Evolutionary conservation across 2,797 vertebrate species (phyloP).

Genomic region (Podarcis lilfordi): DNA sequence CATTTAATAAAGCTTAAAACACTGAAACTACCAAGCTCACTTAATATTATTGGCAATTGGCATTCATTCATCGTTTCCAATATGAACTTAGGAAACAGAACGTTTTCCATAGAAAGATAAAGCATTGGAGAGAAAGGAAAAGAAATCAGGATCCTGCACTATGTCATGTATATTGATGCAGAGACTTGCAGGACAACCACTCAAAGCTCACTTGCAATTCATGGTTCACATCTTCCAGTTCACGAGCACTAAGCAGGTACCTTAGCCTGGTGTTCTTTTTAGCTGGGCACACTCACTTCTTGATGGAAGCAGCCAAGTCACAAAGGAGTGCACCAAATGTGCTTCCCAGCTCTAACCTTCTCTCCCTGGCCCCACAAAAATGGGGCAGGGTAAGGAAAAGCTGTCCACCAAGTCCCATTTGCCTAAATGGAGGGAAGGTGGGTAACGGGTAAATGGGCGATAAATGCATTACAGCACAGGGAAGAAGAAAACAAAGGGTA

Average conservation of each 20-base stretch:
- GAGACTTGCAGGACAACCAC: not conserved
- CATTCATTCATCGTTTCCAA: not conserved
- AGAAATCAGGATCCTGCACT: not conserved
- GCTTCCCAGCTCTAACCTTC: not conserved
- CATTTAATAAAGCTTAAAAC: too few species aligned
- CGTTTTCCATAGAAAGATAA: too few species aligned
- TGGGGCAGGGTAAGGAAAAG: too few species aligned
- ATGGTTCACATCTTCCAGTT: not conserved
- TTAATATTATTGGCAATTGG: not conserved
- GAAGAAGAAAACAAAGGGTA: not conserved
- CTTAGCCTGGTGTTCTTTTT: not conserved
- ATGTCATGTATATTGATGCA: not conserved
- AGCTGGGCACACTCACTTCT: not conserved
- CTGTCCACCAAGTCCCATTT: not conserved
- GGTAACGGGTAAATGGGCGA: not conserved
- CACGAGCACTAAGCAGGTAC: not conserved
- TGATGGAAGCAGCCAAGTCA: not conserved
- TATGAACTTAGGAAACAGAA: not conserved
- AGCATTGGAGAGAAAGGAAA: not conserved
- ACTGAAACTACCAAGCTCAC: not conserved
- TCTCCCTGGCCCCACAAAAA: not conserved
- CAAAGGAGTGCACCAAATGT: not conserved
- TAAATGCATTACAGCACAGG: not conserved
- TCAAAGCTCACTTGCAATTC: not conserved
- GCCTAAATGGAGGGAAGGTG: not conserved